A percentile compares a stretch with the other conserved stretches of the same genome.
Conservation (phyloP, 2,888 invertebrate species). For the Sipha maydis region DNA sequence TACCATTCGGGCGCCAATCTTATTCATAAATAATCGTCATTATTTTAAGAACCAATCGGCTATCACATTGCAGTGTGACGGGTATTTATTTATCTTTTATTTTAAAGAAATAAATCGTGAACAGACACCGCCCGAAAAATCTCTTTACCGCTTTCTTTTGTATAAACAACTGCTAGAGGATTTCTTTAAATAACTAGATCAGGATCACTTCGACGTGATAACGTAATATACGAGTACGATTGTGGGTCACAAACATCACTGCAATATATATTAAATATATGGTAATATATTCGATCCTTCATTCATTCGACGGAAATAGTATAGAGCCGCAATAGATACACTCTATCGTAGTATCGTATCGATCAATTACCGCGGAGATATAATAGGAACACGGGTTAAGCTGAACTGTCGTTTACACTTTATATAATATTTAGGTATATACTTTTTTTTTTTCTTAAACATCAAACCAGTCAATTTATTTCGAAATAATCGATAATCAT, state of each 20-base stretch:
- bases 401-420: not conserved
- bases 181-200: slow-evolving; percentile 14
- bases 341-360: not conserved
- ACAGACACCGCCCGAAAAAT: not conserved
- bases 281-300: not conserved
- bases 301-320: not conserved
- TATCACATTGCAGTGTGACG: not conserved
- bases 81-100: not conserved
- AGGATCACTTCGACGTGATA: not conserved
- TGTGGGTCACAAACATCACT: not conserved
- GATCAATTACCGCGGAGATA: not conserved
- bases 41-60: slow-evolving; percentile 2
- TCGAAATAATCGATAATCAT: not conserved
- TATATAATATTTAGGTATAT: not conserved
- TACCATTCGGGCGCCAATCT: not conserved
- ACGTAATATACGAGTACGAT: not conserved
- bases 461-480: not conserved
- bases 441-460: not conserved
- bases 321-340: not conserved
- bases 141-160: not conserved
- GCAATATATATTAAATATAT: not conserved
- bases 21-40: not conserved
- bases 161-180: not conserved
- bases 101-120: slow-evolving; percentile 15
- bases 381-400: not conserved